phyloP scores from a whole-genome alignment of 2,113 vertebrate species.

The Archilochus colubris region DNA sequence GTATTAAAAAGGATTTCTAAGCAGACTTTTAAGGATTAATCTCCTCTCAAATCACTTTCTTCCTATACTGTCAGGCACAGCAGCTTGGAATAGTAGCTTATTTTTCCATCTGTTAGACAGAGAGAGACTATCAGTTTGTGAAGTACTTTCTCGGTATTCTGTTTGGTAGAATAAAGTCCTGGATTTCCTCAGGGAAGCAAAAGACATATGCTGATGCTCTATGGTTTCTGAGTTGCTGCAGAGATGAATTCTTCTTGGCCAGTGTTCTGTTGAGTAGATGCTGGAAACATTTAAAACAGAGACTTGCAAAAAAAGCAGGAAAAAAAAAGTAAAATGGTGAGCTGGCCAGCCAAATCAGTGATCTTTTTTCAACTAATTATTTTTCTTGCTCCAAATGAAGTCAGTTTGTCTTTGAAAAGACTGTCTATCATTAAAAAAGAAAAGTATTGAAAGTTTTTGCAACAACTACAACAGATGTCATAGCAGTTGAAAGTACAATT shows the following conservation, averaged over 20 bases:
- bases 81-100: neutral
- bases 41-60: neutral
- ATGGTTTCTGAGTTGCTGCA: constrained; percentile 18
- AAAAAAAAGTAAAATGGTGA: neutral
- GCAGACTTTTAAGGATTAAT: constrained; percentile 10
- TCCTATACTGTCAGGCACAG: neutral
- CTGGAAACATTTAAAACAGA: constrained; percentile 69
- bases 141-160: constrained; percentile 36
- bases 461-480: constrained; percentile 70
- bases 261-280: constrained; percentile 62
- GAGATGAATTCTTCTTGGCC: constrained; percentile 54
- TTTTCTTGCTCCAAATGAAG: constrained; percentile 64
- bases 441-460: constrained; percentile 66
- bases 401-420: constrained; percentile 59
- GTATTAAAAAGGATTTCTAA: neutral
- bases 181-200: constrained; percentile 51
- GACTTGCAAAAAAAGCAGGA: neutral
- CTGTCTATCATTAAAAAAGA: constrained; percentile 54
- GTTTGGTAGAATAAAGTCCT: constrained; percentile 59
- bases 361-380: constrained; percentile 67
- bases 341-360: constrained; percentile 58
- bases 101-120: constrained; percentile 59
- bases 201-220: constrained; percentile 56
- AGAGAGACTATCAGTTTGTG: constrained; percentile 29
- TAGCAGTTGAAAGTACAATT: constrained; percentile 67